Percentiles rank a stretch among this genome's conserved stretches.
Evolutionary conservation across 2,888 invertebrate species (phyloP).

Genomic region (Cylloceria caligata): DNA sequence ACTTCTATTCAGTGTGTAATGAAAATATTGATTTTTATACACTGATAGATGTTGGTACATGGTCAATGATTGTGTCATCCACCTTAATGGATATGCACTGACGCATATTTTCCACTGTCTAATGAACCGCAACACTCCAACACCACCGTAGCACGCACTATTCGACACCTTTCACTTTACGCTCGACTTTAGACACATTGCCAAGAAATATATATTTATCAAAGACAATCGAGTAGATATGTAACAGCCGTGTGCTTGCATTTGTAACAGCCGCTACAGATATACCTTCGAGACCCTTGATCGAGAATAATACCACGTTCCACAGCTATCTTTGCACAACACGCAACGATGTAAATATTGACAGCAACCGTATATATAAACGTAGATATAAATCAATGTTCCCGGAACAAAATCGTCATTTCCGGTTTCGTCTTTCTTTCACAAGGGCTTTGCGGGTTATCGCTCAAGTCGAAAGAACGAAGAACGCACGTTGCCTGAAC

Average conservation of each 20-base stretch:
- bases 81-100: conserved; percentile 29
- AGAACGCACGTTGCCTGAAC: neutral
- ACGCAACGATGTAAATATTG: neutral
- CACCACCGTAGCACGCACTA: conserved; percentile 17
- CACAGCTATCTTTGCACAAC: neutral
- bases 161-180: conserved; percentile 70
- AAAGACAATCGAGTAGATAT: neutral
- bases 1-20: neutral
- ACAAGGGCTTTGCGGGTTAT: conserved; percentile 9
- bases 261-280: no score
- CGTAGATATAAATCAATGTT: conserved; percentile 19
- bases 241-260: no score
- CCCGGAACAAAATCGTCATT: conserved; percentile 20
- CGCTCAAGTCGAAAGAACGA: conserved; percentile 4
- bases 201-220: conserved; percentile 3
- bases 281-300: conserved; percentile 14
- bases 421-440: conserved; percentile 49
- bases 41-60: neutral
- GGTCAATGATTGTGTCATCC: conserved; percentile 31
- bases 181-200: conserved; percentile 25
- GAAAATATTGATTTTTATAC: neutral
- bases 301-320: conserved; percentile 13
- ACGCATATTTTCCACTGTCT: conserved; percentile 50
- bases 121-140: conserved; percentile 60
- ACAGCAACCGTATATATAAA: neutral